Evolutionary conservation across 1,140 invertebrate genomes (phyloP), one percentile per base, ranked within the genome.

Genomic region (Neelides sp.): DNA sequence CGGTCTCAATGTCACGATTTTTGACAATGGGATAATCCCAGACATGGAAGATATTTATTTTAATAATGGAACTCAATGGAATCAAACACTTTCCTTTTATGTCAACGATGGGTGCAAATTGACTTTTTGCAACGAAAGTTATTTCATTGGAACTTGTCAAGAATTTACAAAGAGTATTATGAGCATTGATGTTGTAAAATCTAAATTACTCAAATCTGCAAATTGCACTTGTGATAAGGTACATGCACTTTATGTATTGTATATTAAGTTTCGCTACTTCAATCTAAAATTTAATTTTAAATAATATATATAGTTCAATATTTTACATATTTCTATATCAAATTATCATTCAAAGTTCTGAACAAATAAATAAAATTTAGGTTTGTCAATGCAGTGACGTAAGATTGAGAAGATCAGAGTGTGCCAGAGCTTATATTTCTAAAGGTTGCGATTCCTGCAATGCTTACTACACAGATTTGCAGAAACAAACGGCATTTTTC

Each of bases 331-430:
- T 3, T 42, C 12, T 23, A n/a, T n/a, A n/a, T n/a, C n/a, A n/a
- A n/a, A n/a, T n/a, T n/a, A n/a, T n/a, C n/a, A n/a, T n/a, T n/a
- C n/a, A n/a, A n/a, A n/a, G n/a, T n/a, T n/a, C n/a, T n/a, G n/a
- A n/a, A n/a, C n/a, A n/a, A n/a, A n/a, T n/a, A n/a, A n/a, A n/a
- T n/a, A n/a, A n/a, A 2, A 41, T 22, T 15, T 26, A 54, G 52
- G 32, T 44, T 3, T 54, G 52, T 23, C 32, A 35, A 19, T 54
- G 52, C 22, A 24, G 20, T n/a, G 52, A 54, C 15, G 41, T 54
- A 1, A 13, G 26, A 12, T 37, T 54, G 46, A 43, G 45, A 36
- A 48, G 22, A 24, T 34, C 37, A 13, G 23, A 32, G 12, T 54
- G 52, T 54, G 52, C 45, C 4, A n/a, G 45, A 8, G 45, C 32